Evolutionary conservation across 92 coral and sea anemone species (phyloP).

Genomic region (Siderastrea siderea): DNA sequence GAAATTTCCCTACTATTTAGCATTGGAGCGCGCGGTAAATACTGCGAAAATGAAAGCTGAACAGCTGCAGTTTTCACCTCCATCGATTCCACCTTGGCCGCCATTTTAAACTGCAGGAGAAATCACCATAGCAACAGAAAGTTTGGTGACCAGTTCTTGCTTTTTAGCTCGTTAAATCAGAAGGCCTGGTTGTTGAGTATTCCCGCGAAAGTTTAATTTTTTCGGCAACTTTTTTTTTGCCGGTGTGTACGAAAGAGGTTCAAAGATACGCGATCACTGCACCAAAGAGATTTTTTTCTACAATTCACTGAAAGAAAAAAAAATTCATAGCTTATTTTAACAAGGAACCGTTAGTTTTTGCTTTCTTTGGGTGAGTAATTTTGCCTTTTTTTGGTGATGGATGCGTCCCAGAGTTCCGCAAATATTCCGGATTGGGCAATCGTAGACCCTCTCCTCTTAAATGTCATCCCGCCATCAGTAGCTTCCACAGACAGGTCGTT

Average conservation of each 20-base stretch:
- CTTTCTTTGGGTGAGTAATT: background rate
- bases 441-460: background rate
- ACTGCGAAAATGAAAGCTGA: background rate
- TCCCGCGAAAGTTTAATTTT: constrained; percentile 7
- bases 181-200: background rate
- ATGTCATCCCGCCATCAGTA: constrained; percentile 6
- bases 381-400: background rate
- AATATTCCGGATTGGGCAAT: constrained; percentile 5
- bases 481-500: background rate
- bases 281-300: background rate
- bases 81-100: constrained; percentile 2
- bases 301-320: background rate
- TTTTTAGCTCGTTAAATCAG: background rate
- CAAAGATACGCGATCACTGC: background rate
- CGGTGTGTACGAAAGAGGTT: background rate
- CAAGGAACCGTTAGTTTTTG: background rate
- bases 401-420: background rate
- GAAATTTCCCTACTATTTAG: too few species aligned
- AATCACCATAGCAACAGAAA: background rate
- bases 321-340: background rate
- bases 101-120: background rate
- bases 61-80: constrained; percentile 4
- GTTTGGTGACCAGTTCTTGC: background rate
- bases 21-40: background rate
- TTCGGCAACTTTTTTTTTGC: background rate